These are phyloP conservation scores for Trisateles emortualis DNA, from an alignment of 2,888 invertebrate species.

Conservation along the genomic window DNA sequence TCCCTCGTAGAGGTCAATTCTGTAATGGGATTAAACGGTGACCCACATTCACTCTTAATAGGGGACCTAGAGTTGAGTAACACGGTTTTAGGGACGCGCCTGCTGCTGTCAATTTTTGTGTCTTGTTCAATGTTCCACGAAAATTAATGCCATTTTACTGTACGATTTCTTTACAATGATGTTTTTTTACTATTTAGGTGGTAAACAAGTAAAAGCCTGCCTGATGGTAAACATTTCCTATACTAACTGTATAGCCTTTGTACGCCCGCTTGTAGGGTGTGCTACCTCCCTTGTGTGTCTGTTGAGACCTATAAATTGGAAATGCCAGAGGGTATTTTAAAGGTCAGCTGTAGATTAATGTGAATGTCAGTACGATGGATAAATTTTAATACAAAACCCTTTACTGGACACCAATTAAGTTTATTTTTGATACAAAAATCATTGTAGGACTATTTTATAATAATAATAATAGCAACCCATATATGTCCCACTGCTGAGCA, in stretches of 20 bases:
- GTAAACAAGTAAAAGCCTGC: too few species aligned
- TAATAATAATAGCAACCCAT: too few species aligned
- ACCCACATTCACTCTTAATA: slow-evolving; percentile 59
- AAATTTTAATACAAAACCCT: too few species aligned
- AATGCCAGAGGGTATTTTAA: background rate
- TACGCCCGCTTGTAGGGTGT: too few species aligned
- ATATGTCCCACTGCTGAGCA: too few species aligned
- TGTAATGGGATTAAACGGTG: slow-evolving; percentile 64
- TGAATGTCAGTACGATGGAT: too few species aligned
- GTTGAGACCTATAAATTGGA: background rate
- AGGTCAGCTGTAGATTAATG: background rate
- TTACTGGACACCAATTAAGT: too few species aligned
- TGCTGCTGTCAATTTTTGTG: slow-evolving; percentile 22
- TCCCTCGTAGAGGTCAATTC: slow-evolving; percentile 49
- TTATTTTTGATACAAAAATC: too few species aligned
- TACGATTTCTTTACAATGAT: background rate
- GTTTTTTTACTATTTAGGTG: too few species aligned
- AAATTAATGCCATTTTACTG: background rate
- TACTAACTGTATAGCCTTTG: too few species aligned
- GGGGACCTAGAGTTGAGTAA: slow-evolving; percentile 43
- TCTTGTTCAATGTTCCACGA: background rate
- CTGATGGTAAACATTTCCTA: too few species aligned
- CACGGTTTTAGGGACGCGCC: slow-evolving; percentile 38
- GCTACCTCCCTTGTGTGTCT: background rate
- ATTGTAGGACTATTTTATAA: too few species aligned